A percentile compares a stretch with the other conserved stretches of the same genome.
Conservation (phyloP, 2,888 invertebrate genomes). For the Hyppa rectilinea region DNA sequence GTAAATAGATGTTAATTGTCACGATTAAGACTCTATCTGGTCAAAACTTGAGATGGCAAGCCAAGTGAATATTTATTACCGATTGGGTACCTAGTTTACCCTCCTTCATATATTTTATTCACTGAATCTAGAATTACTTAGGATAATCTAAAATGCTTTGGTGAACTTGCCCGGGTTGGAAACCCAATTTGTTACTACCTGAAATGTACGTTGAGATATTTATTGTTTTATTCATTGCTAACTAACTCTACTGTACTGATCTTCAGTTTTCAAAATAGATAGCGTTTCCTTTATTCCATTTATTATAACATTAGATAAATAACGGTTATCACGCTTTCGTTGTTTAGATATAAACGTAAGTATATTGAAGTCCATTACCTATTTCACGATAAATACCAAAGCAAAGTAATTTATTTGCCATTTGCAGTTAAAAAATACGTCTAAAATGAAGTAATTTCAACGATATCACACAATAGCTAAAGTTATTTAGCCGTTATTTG, state of each 20-base stretch:
- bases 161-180: background rate
- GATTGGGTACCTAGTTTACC: background rate
- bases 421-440: no score
- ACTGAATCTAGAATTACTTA: background rate
- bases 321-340: no score
- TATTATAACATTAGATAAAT: no score
- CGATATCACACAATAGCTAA: no score
- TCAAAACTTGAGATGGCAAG: slow-evolving; percentile 2
- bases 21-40: slow-evolving; percentile 20
- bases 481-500: no score
- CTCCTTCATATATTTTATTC: slow-evolving; percentile 20
- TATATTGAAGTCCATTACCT: no score
- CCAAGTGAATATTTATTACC: background rate
- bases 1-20: slow-evolving; percentile 44
- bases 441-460: no score
- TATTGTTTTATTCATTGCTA: background rate
- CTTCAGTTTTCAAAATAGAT: background rate
- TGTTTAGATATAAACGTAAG: no score
- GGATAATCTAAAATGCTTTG: slow-evolving; percentile 12
- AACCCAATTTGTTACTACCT: slow-evolving; percentile 8
- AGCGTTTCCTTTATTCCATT: slow-evolving; percentile 2
- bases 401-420: no score
- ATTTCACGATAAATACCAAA: no score
- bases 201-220: background rate
- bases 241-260: background rate